Percentiles rank a stretch among this genome's conserved stretches.
Evolutionary conservation across 2,888 invertebrate species (phyloP).

Genomic region (Neoscelio sp.): DNA sequence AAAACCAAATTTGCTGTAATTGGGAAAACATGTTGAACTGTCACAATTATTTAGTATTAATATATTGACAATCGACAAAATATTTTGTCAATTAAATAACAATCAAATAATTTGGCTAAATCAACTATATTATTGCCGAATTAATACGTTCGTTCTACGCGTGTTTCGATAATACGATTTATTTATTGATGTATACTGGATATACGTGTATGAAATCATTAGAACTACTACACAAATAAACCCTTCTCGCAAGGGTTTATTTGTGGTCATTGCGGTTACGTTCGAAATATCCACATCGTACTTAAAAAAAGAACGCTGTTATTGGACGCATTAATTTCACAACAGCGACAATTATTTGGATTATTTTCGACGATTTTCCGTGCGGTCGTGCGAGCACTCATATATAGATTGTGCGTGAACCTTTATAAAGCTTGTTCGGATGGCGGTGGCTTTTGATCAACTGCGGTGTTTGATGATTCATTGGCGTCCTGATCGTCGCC

Average conservation of each 20-base stretch:
- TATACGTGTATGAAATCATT: too few species aligned
- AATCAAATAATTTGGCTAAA: too few species aligned
- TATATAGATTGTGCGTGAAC: slow-evolving; percentile 4
- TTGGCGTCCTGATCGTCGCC: slow-evolving; percentile 48
- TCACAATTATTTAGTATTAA: too few species aligned
- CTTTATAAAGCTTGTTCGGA: slow-evolving; percentile 17
- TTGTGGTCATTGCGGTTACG: not conserved
- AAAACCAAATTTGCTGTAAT: too few species aligned
- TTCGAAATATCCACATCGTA: not conserved
- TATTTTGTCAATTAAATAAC: too few species aligned
- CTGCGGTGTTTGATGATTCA: slow-evolving; percentile 53
- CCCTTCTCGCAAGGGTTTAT: slow-evolving; percentile 11
- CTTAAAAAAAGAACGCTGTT: not conserved
- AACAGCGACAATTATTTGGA: not conserved
- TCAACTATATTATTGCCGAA: too few species aligned
- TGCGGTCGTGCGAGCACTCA: not conserved
- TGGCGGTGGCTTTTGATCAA: slow-evolving; percentile 59
- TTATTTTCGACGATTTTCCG: not conserved
- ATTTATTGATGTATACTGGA: too few species aligned
- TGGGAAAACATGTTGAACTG: too few species aligned
- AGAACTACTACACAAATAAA: slow-evolving; percentile 22
- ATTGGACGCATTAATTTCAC: not conserved
- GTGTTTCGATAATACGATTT: too few species aligned
- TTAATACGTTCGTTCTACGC: too few species aligned
- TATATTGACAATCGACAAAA: slow-evolving; percentile 2